Percentiles rank a stretch among this genome's conserved stretches.
phyloP scores from a whole-genome alignment of 2,888 invertebrate genomes.

The Diaperis boleti region DNA sequence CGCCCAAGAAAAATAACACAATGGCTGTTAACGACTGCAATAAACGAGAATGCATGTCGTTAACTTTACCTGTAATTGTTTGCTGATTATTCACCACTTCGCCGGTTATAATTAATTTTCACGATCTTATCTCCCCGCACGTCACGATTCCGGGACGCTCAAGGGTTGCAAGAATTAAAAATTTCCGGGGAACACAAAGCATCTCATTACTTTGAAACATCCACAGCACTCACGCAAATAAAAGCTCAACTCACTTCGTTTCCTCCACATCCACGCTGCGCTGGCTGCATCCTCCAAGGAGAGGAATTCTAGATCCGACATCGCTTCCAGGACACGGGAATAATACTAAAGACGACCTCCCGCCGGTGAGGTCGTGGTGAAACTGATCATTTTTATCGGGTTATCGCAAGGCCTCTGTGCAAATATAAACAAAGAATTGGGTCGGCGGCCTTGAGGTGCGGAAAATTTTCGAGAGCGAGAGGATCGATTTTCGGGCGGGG shows the following conservation, averaged over 20 bases:
- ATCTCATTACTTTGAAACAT: too few relatives aligned
- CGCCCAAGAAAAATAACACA: too few relatives aligned
- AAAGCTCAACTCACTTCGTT: too few relatives aligned
- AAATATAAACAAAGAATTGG: conserved; percentile 33
- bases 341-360: conserved; percentile 3
- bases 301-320: conserved; percentile 1
- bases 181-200: too few relatives aligned
- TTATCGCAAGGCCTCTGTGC: conserved; percentile 23
- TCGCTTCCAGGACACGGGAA: conserved; percentile 1
- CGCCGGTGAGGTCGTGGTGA: conserved; percentile 1
- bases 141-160: too few relatives aligned
- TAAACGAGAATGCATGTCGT: not conserved
- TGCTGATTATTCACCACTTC: conserved; percentile 3
- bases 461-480: conserved; percentile 22
- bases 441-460: conserved; percentile 20
- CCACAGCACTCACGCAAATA: too few relatives aligned
- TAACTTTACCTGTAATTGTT: not conserved
- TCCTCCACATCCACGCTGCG: conserved; percentile 3
- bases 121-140: conserved; percentile 1
- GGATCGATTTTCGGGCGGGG: too few relatives aligned
- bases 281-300: conserved; percentile 6
- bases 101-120: conserved; percentile 2
- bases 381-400: conserved; percentile 33
- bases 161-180: too few relatives aligned
- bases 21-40: not conserved